Evolutionary conservation across 1,140 invertebrate species (phyloP), one percentile per base, ranked within the genome.

Genomic region (Papilio dardanus): DNA sequence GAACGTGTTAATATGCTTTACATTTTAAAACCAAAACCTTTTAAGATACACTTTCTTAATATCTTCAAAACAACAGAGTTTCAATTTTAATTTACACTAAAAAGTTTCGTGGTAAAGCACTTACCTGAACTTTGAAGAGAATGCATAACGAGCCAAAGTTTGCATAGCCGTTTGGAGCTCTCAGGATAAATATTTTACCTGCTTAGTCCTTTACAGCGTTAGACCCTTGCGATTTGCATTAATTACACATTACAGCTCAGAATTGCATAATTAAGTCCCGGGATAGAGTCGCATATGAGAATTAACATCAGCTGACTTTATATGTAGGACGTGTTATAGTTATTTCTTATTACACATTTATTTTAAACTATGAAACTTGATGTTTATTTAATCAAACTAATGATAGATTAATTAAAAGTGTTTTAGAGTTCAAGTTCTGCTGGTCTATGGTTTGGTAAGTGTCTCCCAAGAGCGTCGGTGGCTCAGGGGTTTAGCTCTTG

Each of bases 181-280:
- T 74, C 74, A 75, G 77, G 77, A 74, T 82, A 80, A 83, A 83
- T 86, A 83, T 85, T 86, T 82, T 83, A 83, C 83, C 81, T 84
- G 76, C 76, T 79, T 75, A 78, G 73, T 77, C 79, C 82, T 80
- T 84, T 82, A 82, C 76, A 79, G 79, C 74, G 65, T 81, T 79
- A 81, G 71, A 78, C 79, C 85, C 85, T 81, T 85, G 81, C 79
- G 77, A 85, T 85, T 86, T 83, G 79, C 83, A 86, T 86, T 80
- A 80, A 85, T 83, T 83, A 83, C 79, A 42, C 85, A 83, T 85
- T 83, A 85, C 76, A 81, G 80, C 83, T 79, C 81, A 69, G 78
- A 80, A 85, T 84, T 58, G 78, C 78, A 83, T 83, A 82, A 85
- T 86, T 83, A 82, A 83, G 80, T 67, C 19, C 16, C 42, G 33